Evolutionary conservation across 1,140 invertebrate species (phyloP).

Genomic region (Pseudomyrmex cubaensis): DNA sequence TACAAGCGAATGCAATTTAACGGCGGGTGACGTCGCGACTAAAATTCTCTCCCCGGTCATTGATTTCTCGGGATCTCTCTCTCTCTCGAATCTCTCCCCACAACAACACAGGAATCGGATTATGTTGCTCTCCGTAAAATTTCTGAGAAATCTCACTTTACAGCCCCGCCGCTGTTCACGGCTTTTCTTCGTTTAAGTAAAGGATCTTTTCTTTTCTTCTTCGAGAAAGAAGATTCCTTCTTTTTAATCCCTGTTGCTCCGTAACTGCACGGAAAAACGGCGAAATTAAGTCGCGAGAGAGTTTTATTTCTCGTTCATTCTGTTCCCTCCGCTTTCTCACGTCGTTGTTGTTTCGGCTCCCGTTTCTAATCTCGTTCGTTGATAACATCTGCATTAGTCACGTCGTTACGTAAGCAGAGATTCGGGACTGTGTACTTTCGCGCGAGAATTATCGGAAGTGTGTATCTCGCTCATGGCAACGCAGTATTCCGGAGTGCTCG

Average conservation of each 20-base stretch:
- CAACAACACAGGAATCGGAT: not conserved
- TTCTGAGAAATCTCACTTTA: not conserved
- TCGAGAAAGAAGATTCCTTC: not conserved
- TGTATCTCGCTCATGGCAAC: conserved; percentile 23
- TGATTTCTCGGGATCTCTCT: not conserved
- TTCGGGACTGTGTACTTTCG: conserved; percentile 2
- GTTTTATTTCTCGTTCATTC: not conserved
- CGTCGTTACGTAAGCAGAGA: conserved; percentile 23
- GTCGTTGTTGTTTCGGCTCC: too few species aligned
- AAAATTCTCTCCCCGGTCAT: not conserved
- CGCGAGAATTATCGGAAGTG: conserved; percentile 14
- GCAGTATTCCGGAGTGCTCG: conserved; percentile 5
- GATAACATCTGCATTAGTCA: not conserved
- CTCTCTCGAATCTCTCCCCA: not conserved
- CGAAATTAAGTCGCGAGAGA: not conserved
- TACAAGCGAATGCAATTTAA: conserved; percentile 42
- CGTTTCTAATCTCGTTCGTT: not conserved
- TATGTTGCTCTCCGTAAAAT: conserved; percentile 6
- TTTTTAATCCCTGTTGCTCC: too few species aligned
- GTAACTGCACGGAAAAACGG: too few species aligned
- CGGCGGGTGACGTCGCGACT: not conserved
- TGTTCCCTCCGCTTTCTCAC: not conserved
- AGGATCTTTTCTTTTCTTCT: too few species aligned
- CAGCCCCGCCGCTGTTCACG: not conserved
- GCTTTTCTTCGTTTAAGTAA: not conserved